Percentiles rank a stretch among this genome's conserved stretches.
Evolutionary conservation across 2,797 vertebrate genomes (phyloP).

Genomic region (Eulemur mongoz): DNA sequence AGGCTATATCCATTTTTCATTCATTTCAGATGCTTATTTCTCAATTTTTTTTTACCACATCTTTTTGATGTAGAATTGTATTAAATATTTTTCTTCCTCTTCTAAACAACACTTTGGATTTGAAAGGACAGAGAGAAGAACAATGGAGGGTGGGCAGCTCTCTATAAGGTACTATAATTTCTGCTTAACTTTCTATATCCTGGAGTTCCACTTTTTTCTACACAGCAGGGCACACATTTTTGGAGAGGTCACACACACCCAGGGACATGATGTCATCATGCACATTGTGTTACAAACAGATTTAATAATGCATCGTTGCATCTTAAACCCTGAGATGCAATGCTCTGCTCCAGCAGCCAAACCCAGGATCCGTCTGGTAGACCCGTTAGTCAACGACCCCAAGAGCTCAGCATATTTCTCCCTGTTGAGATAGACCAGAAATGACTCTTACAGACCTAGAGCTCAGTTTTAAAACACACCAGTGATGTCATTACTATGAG

Average conservation of each 20-base stretch:
- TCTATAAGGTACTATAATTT: slow-evolving; percentile 49
- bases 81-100: background rate
- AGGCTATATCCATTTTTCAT: background rate
- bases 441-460: slow-evolving; percentile 62
- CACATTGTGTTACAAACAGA: slow-evolving; percentile 81
- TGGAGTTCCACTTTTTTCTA: slow-evolving; percentile 45
- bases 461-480: slow-evolving; percentile 60
- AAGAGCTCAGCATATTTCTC: slow-evolving; percentile 68
- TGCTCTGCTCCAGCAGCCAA: slow-evolving; percentile 44
- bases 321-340: slow-evolving; percentile 70
- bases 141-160: background rate
- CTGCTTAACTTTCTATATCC: background rate
- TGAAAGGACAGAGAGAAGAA: background rate
- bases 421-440: slow-evolving; percentile 70
- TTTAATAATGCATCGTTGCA: slow-evolving; percentile 77
- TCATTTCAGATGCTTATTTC: background rate
- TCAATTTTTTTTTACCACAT: background rate
- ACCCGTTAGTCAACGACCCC: slow-evolving; percentile 68
- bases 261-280: slow-evolving; percentile 83
- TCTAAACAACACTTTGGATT: slow-evolving; percentile 18
- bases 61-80: background rate
- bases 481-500: slow-evolving; percentile 63
- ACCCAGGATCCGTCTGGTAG: slow-evolving; percentile 71
- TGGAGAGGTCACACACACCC: slow-evolving; percentile 65
- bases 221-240: slow-evolving; percentile 66